Evolutionary conservation across 2,797 vertebrate genomes (phyloP).

Genomic region (Coreius guichenoti): DNA sequence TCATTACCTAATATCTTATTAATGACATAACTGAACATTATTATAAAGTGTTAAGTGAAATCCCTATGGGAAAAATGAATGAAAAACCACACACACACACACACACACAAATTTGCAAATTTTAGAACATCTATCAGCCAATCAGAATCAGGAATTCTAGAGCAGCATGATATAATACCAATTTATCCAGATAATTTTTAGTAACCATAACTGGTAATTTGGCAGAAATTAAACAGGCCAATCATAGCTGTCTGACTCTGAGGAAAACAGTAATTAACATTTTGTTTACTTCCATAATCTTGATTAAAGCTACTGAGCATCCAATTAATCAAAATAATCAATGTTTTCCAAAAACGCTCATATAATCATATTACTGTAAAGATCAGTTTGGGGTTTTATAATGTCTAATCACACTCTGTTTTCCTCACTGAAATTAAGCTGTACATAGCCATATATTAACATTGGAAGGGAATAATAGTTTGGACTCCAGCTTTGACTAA

Average conservation of each 20-base stretch:
- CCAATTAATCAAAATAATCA: conserved; percentile 7
- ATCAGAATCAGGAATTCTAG: neutral
- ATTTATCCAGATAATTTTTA: neutral
- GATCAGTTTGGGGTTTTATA: neutral
- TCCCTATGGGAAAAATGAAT: too few species aligned
- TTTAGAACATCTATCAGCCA: neutral
- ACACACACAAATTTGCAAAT: neutral
- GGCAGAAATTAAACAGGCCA: neutral
- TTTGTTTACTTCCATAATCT: conserved; percentile 12
- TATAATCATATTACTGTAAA: neutral
- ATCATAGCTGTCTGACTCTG: neutral
- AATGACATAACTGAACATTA: neutral
- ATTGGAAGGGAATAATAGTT: conserved; percentile 17
- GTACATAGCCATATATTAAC: conserved; percentile 36
- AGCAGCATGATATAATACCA: rapidly evolving
- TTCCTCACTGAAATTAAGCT: conserved; percentile 33
- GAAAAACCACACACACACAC: too few species aligned
- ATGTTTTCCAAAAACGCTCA: conserved; percentile 13
- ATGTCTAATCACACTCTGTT: conserved; percentile 15
- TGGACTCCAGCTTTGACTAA: conserved; percentile 42
- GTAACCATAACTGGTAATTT: neutral
- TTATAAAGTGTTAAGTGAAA: too few species aligned
- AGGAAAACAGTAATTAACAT: conserved; percentile 9
- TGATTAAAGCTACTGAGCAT: conserved; percentile 1
- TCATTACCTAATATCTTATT: too few species aligned